Conservation (phyloP, 37 sponge, comb jelly and placozoan species). For the Beroe forskalii region DNA sequence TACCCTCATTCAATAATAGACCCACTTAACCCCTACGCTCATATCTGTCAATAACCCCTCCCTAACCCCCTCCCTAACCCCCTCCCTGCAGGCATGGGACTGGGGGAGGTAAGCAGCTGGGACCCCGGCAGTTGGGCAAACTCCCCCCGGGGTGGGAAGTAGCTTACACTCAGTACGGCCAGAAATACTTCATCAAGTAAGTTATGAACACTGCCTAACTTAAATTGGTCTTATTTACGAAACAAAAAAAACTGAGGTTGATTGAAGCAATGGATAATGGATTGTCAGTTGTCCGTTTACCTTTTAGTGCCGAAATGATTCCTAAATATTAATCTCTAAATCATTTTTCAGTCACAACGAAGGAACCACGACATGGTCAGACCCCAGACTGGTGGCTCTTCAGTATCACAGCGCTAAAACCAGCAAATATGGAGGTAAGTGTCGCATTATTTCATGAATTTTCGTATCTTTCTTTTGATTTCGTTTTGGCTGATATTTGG, state of each 20-base stretch:
- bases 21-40: too few species aligned
- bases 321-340: too few species aligned
- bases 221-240: background rate
- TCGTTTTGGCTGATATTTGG: background rate
- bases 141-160: constrained; percentile 96
- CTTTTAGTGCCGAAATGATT: too few species aligned
- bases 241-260: too few species aligned
- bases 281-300: too few species aligned
- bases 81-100: background rate
- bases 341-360: constrained; percentile 82
- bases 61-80: background rate
- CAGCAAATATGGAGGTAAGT: constrained; percentile 85
- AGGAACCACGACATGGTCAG: constrained; percentile 94
- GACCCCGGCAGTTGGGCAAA: constrained; percentile 76
- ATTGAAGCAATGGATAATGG: too few species aligned
- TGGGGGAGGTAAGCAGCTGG: constrained; percentile 42
- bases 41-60: too few species aligned
- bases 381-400: constrained; percentile 80
- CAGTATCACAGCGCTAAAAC: constrained; percentile 76
- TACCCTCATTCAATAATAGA: too few species aligned
- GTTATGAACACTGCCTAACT: too few species aligned
- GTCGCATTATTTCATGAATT: background rate
- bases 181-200: constrained; percentile 98
- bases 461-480: background rate
- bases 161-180: constrained; percentile 87